Evolutionary conservation across 2,113 vertebrate genomes (phyloP), one percentile per base, ranked within the genome.

Genomic region (Antigone vipio): DNA sequence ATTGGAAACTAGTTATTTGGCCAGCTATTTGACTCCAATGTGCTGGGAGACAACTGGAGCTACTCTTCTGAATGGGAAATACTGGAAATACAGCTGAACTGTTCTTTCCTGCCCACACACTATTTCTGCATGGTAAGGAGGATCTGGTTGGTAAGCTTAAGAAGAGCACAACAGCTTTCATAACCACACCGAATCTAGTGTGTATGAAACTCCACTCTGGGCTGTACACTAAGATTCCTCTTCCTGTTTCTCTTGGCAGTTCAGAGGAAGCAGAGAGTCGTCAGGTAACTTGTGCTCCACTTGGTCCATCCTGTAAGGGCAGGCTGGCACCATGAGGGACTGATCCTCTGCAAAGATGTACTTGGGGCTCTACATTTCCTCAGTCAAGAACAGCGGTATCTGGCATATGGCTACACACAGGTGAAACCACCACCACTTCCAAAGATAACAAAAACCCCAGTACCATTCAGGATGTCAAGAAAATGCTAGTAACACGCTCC

Each of bases 121-220:
- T 53, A 29, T 45, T 74, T 73, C 56, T 67, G 60, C n/a, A 59
- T 16, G 23, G 23, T 59, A 82, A 34, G 38, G 23, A 71, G 44
- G 23, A 63, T 4, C 5, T 47, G 42, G 19, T 2, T 59, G 9
- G 12, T 50, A 62, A 66, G 4, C 10, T 64, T 9, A 73, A 35
- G 32, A 47, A 64, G 1, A 53, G 23, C 1, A 1, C 23, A 84
- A 59, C 29, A 29, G 44, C 6, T 47, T 86, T 84, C 2, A 0
- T 35, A 49, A 63, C 5, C 7, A 55, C 38, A 74, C 30, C 34
- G 8, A 35, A 8, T 4, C 9, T 62, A 60, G 30, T 7, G 19
- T 1, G 6, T n/a, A 19, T 9, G 68, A 67, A 95, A 44, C 26
- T 45, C 24, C 52, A 9, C 20, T 59, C 44, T 63, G 20, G 47